These are phyloP conservation scores for Vireo altiloquus DNA, from an alignment of 2,113 vertebrate genomes.

Conservation along the genomic window DNA sequence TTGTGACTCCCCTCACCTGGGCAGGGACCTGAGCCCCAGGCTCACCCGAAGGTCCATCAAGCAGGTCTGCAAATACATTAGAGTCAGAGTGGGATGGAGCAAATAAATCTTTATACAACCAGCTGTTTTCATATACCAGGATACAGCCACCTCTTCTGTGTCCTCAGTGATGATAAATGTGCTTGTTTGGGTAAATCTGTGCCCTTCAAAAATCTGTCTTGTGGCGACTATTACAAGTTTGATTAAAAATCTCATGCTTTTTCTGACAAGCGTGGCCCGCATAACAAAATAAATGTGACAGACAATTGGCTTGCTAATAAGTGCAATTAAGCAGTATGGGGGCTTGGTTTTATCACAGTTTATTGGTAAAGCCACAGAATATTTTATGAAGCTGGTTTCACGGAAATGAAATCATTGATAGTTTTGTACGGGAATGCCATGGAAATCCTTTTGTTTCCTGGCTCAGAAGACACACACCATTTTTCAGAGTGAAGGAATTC, in stretches of 20 bases:
- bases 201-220: slow-evolving; percentile 15
- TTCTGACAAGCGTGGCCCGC: not conserved
- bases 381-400: slow-evolving; percentile 16
- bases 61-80: not conserved
- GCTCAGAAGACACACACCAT: not conserved
- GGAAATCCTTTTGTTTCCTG: slow-evolving; percentile 25
- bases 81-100: not conserved
- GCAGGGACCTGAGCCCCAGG: not conserved
- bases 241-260: not conserved
- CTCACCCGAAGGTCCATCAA: not conserved
- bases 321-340: slow-evolving; percentile 32
- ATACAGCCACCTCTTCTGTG: not conserved
- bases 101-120: not conserved
- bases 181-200: not conserved
- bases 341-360: not conserved
- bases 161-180: not conserved
- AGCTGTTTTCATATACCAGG: not conserved
- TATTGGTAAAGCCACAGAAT: slow-evolving; percentile 19
- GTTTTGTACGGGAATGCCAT: not conserved
- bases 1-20: not conserved
- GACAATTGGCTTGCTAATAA: slow-evolving; percentile 12
- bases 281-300: slow-evolving; percentile 12
- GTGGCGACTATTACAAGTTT: not conserved
- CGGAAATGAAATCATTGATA: not conserved
- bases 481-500: not conserved